These are phyloP conservation scores for Daboia siamensis DNA, from an alignment of 2,113 vertebrate genomes.

Conservation along the genomic window DNA sequence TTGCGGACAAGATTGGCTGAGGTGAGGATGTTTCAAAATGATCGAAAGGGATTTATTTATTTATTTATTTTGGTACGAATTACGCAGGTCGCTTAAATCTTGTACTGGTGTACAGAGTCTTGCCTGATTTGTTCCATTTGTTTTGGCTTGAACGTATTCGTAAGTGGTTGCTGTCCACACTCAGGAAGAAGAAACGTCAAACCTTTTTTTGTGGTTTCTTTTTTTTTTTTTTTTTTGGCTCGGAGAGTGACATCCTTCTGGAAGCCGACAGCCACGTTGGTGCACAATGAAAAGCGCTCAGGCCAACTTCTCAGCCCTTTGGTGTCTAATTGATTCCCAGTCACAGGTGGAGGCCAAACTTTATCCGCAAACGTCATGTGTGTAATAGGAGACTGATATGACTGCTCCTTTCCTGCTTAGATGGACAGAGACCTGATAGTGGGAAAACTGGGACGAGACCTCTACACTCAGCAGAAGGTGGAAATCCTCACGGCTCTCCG, in stretches of 20 bases:
- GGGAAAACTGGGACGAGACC: constrained; percentile 82
- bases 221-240: background rate
- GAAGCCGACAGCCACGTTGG: background rate
- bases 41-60: background rate
- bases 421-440: constrained; percentile 97
- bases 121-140: background rate
- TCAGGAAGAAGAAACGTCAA: background rate
- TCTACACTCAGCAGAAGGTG: constrained; percentile 90
- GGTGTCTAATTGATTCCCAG: background rate
- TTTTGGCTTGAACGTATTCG: background rate
- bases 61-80: background rate
- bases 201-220: background rate
- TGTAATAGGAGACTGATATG: background rate
- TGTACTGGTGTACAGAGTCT: background rate
- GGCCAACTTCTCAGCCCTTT: background rate
- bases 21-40: background rate
- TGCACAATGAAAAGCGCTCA: background rate
- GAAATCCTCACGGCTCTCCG: constrained; percentile 93
- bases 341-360: background rate
- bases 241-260: background rate
- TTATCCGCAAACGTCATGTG: background rate
- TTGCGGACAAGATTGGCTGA: too few species aligned
- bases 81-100: background rate
- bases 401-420: constrained; percentile 57
- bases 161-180: background rate